Percentiles rank a stretch among this genome's conserved stretches.
Conservation (phyloP, 2,888 invertebrate species). For the Cenopis cana region DNA sequence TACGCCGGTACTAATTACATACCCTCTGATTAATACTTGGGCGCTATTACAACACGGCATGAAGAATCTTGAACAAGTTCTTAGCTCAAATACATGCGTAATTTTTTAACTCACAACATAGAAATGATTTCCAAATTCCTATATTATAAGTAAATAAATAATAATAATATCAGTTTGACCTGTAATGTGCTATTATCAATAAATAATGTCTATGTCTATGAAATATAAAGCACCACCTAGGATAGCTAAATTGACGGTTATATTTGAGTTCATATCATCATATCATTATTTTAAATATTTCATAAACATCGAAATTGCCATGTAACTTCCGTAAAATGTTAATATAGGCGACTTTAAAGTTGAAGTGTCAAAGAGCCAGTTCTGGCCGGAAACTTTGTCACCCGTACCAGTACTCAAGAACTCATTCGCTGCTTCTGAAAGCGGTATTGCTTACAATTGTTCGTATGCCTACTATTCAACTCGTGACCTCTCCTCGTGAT, state of each 20-base stretch:
- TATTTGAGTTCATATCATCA: background rate
- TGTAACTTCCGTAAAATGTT: slow-evolving; percentile 25
- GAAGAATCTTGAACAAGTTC: no score
- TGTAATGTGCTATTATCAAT: no score
- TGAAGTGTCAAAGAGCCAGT: slow-evolving; percentile 38
- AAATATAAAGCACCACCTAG: no score
- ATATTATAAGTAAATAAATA: no score
- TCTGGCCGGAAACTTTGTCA: slow-evolving; percentile 34
- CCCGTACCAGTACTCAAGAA: slow-evolving; percentile 27
- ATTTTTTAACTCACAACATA: no score
- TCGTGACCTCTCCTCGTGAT: background rate
- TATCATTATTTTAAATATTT: background rate
- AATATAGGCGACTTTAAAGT: slow-evolving; percentile 32
- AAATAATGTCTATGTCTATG: no score
- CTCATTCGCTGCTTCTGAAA: slow-evolving; percentile 33
- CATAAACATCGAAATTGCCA: background rate
- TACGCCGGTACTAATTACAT: no score
- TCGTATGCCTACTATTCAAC: slow-evolving; percentile 7
- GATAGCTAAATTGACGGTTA: background rate
- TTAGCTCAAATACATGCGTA: no score
- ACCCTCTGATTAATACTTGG: no score
- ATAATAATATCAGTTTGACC: no score
- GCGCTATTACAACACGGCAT: no score
- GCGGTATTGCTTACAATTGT: slow-evolving; percentile 39
- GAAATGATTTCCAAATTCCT: no score